These are phyloP conservation scores for Globodera rostochiensis DNA, from an alignment of 1,140 invertebrate genomes.

Conservation along the genomic window DNA sequence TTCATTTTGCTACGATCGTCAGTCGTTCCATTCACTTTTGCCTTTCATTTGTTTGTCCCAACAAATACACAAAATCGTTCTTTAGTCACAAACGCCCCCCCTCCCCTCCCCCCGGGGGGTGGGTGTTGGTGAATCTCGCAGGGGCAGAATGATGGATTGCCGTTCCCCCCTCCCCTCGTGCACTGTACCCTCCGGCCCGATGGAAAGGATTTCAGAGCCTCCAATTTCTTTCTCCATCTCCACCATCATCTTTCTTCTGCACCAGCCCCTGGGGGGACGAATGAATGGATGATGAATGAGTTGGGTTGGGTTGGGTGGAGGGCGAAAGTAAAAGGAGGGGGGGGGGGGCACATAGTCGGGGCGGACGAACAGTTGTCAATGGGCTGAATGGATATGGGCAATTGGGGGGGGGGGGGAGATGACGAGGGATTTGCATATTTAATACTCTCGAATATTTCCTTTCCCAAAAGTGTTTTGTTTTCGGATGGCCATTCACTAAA, in stretches of 20 bases:
- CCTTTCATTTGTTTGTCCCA: background rate
- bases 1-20: background rate
- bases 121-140: background rate
- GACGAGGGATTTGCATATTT: conserved; percentile 17
- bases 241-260: conserved; percentile 20
- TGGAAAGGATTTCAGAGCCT: conserved; percentile 17
- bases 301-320: background rate
- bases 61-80: background rate
- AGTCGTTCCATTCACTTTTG: background rate
- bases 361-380: conserved; percentile 9
- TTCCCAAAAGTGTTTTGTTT: too few relatives aligned
- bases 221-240: conserved; percentile 36
- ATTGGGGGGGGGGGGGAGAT: conserved; percentile 1
- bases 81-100: background rate
- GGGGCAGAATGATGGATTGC: conserved; percentile 22
- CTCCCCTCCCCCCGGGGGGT: background rate
- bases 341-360: background rate
- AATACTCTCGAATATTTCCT: background rate
- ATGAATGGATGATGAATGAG: conserved; percentile 10
- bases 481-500: too few relatives aligned
- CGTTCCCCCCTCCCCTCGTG: conserved; percentile 15
- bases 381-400: conserved; percentile 3
- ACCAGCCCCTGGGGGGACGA: conserved; percentile 4
- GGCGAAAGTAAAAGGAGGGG: background rate
- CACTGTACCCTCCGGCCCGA: conserved; percentile 27